Conservation (phyloP, 2,113 vertebrate genomes). For the Ibidorhyncha struthersii region DNA sequence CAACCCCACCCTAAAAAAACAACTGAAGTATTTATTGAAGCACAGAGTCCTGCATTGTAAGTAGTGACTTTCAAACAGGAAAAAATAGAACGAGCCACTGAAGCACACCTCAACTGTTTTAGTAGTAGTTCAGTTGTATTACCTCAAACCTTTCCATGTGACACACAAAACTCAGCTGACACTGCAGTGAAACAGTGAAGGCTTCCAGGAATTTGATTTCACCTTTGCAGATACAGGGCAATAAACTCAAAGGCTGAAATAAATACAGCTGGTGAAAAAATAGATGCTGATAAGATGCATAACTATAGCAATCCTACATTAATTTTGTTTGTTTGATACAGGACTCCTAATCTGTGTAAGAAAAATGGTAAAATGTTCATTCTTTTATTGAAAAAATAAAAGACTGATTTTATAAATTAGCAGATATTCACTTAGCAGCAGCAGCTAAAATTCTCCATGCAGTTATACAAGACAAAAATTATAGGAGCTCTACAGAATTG, state of each 20-base stretch:
- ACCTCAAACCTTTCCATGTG: background rate
- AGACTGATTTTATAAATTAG: background rate
- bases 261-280: background rate
- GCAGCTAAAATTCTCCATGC: background rate
- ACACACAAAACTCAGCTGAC: background rate
- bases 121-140: background rate
- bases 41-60: background rate
- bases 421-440: background rate
- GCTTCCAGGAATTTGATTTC: background rate
- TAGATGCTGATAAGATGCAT: background rate
- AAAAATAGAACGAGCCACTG: background rate
- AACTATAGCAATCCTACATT: background rate
- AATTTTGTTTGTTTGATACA: background rate
- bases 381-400: background rate
- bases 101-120: background rate
- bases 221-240: background rate
- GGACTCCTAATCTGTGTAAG: background rate
- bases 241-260: background rate
- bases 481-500: background rate
- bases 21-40: background rate
- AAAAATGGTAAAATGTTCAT: background rate
- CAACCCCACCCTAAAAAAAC: background rate
- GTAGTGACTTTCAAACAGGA: background rate
- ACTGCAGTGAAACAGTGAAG: background rate
- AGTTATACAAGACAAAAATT: background rate